A percentile compares a stretch with the other conserved stretches of the same genome.
phyloP scores from a whole-genome alignment of 2,797 vertebrate species.

The Mionectes olivaceus region DNA sequence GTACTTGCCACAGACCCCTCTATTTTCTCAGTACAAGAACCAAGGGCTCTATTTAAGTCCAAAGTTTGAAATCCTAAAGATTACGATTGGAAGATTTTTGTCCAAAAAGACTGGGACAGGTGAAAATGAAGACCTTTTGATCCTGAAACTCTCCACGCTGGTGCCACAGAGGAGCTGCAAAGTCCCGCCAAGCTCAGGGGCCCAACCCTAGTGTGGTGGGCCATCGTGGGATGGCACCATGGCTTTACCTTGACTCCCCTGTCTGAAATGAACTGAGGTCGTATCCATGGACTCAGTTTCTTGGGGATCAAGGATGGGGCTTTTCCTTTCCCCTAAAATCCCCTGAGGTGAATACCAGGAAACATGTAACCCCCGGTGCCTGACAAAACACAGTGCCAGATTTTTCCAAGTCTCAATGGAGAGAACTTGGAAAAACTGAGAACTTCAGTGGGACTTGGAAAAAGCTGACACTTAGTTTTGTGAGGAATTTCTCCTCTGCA shows the following conservation, averaged over 20 bases:
- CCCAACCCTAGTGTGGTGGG: neutral
- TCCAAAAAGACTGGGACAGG: neutral
- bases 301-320: neutral
- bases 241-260: neutral
- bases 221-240: neutral
- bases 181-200: neutral
- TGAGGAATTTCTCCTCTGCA: neutral
- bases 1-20: neutral
- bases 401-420: neutral
- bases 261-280: neutral
- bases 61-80: neutral
- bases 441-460: neutral
- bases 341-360: neutral
- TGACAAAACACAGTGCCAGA: neutral
- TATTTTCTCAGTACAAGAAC: neutral
- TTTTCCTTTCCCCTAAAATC: neutral
- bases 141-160: rapidly evolving
- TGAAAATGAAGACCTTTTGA: neutral
- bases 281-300: neutral
- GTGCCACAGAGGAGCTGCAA: neutral
- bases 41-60: neutral
- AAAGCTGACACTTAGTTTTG: neutral
- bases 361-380: neutral
- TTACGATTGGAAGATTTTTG: neutral
- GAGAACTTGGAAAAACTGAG: neutral